A percentile compares a stretch with the other conserved stretches of the same genome.
Evolutionary conservation across 2,888 invertebrate genomes (phyloP).

Genomic region (Ligdia adustata): DNA sequence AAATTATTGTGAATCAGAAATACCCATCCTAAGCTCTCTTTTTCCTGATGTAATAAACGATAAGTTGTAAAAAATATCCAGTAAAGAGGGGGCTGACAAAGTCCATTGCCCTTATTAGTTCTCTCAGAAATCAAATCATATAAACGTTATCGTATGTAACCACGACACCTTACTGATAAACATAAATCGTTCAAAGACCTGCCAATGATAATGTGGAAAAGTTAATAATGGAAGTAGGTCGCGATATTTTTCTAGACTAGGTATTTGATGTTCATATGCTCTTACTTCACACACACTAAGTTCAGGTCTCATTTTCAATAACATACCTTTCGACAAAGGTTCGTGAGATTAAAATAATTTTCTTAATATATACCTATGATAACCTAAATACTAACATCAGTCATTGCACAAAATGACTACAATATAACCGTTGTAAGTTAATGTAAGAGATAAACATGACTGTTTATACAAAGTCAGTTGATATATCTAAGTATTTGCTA

Average conservation of each 20-base stretch:
- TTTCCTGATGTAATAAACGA: not conserved
- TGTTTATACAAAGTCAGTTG: not conserved
- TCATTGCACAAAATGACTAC: no score
- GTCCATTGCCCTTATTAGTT: conserved; percentile 20
- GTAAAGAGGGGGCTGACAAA: conserved; percentile 9
- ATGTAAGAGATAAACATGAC: conserved; percentile 8
- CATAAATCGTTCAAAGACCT: conserved; percentile 39
- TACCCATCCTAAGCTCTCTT: not conserved
- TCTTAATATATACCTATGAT: no score
- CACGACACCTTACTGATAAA: conserved; percentile 21
- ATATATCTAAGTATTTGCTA: conserved; percentile 9
- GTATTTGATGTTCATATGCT: no score
- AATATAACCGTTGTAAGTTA: no score
- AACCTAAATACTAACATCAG: no score
- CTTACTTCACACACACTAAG: no score
- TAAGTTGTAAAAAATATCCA: not conserved
- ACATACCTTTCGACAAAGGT: no score
- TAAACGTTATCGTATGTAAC: conserved; percentile 40
- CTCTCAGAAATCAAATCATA: conserved; percentile 50
- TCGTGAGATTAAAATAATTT: no score
- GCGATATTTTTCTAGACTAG: not conserved
- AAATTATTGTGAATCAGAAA: no score
- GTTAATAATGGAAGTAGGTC: not conserved
- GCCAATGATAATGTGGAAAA: conserved; percentile 22
- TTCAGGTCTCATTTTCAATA: no score